A percentile compares a stretch with the other conserved stretches of the same genome.
Conservation (phyloP, 1,140 invertebrate genomes). For the Leptinotarsa undecemlineata region DNA sequence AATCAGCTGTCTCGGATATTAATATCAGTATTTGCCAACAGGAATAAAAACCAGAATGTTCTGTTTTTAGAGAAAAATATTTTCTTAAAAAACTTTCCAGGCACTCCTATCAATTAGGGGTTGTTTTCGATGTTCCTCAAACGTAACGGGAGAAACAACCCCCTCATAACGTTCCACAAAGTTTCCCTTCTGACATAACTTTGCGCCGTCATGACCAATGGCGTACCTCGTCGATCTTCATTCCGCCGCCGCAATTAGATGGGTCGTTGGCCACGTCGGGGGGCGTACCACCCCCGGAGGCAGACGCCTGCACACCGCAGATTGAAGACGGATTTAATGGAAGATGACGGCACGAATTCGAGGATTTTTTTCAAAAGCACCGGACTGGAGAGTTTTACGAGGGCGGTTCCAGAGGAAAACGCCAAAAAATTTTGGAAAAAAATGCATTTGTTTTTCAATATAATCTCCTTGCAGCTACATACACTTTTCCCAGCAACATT, state of each 20-base stretch:
- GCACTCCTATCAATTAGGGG: background rate
- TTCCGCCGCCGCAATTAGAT: constrained; percentile 65
- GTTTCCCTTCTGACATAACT: constrained; percentile 35
- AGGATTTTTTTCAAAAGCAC: no score
- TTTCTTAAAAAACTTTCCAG: background rate
- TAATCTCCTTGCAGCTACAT: no score
- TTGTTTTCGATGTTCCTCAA: constrained; percentile 20
- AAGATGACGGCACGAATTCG: constrained; percentile 41
- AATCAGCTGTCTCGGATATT: no score
- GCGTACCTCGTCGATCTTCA: constrained; percentile 55
- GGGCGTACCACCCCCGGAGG: constrained; percentile 35
- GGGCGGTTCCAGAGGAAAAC: no score
- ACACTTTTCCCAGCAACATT: no score
- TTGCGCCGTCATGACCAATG: constrained; percentile 41
- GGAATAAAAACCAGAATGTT: no score
- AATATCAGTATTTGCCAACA: no score
- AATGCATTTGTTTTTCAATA: no score
- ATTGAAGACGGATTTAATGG: constrained; percentile 43
- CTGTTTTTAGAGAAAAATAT: no score
- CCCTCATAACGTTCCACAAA: constrained; percentile 9
- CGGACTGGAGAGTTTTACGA: no score
- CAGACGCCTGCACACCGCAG: constrained; percentile 30
- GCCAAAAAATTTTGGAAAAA: no score
- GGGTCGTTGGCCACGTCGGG: constrained; percentile 61
- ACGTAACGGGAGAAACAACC: constrained; percentile 31